These are phyloP conservation scores for Nyctalus aviator DNA, from an alignment of 2,797 vertebrate species.

Conservation along the genomic window DNA sequence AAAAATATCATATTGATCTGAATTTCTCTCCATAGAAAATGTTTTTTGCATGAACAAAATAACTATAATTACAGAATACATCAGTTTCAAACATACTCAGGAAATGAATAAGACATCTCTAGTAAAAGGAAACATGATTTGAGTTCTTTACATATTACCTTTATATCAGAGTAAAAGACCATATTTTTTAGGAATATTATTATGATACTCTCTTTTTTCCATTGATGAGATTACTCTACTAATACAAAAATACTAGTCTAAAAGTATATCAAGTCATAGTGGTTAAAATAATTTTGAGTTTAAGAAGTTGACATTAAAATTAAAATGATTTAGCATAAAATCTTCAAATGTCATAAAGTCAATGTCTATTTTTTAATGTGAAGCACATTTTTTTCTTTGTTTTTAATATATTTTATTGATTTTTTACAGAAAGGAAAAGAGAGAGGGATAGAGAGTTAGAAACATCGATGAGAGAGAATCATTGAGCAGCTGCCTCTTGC, in stretches of 20 bases:
- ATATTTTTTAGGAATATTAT: not conserved
- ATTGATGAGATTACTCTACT: conserved; percentile 17
- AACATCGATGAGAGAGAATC: no score
- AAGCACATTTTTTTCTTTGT: not conserved
- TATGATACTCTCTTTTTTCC: not conserved
- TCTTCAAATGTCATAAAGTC: not conserved
- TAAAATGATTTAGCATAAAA: conserved; percentile 23
- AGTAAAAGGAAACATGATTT: not conserved
- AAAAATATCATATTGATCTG: not conserved
- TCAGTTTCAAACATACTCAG: not conserved
- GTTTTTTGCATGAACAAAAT: not conserved
- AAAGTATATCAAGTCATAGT: not conserved
- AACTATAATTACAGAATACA: not conserved
- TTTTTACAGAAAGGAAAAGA: no score
- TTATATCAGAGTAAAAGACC: not conserved
- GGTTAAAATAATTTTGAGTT: not conserved
- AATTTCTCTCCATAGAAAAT: not conserved
- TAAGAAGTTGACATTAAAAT: conserved; percentile 16
- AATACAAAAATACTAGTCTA: not conserved
- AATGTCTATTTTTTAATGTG: not conserved
- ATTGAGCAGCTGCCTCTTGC: no score
- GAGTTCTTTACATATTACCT: not conserved
- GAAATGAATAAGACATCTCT: not conserved
- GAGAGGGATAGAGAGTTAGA: no score
- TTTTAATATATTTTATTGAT: no score